Conservation (phyloP, 2,888 invertebrate genomes). For the Catocala nupta region DNA sequence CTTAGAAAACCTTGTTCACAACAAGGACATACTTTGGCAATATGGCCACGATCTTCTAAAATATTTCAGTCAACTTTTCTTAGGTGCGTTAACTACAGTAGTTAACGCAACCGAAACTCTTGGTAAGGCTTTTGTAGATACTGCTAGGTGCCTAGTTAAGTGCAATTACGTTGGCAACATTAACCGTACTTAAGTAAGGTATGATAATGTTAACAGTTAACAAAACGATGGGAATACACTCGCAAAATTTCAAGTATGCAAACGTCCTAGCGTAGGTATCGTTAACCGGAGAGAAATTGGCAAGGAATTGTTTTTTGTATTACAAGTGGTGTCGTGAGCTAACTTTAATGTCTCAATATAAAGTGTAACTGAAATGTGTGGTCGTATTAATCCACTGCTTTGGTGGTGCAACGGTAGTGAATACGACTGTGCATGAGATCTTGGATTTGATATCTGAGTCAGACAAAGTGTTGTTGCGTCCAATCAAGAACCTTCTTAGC, state of each 20-base stretch:
- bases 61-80: too few relatives aligned
- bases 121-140: constrained; percentile 8
- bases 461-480: too few relatives aligned
- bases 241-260: constrained; percentile 45
- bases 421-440: too few relatives aligned
- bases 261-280: constrained; percentile 36
- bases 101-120: background rate
- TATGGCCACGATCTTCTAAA: too few relatives aligned
- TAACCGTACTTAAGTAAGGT: constrained; percentile 44
- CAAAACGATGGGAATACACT: constrained; percentile 41
- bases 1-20: too few relatives aligned
- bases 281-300: constrained; percentile 34
- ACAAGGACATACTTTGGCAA: too few relatives aligned
- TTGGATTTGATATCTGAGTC: too few relatives aligned
- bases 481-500: too few relatives aligned
- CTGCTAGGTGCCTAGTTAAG: constrained; percentile 40
- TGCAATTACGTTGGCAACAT: constrained; percentile 46
- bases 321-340: constrained; percentile 7
- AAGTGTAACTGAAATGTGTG: too few relatives aligned
- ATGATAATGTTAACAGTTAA: constrained; percentile 39
- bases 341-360: too few relatives aligned
- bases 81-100: background rate
- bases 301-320: constrained; percentile 2
- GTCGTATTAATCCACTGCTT: too few relatives aligned
- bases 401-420: too few relatives aligned